Evolutionary conservation across 2,797 vertebrate species (phyloP).

Genomic region (Cyclopterus lumpus): DNA sequence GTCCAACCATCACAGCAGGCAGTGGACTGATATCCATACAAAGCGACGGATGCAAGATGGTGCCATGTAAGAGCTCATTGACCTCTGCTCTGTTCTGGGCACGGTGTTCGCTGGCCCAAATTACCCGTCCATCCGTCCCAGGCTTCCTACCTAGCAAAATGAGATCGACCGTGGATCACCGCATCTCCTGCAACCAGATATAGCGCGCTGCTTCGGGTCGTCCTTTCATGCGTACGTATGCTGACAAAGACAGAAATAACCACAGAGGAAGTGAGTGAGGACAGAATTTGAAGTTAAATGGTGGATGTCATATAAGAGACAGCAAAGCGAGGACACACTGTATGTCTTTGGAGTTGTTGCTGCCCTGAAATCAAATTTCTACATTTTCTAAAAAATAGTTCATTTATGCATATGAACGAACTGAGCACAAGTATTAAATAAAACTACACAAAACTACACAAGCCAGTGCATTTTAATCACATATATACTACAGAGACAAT

Average conservation of each 20-base stretch:
- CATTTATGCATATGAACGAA: not conserved
- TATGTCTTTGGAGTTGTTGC: not conserved
- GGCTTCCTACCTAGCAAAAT: constrained; percentile 28
- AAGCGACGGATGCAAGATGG: constrained; percentile 68
- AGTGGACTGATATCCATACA: constrained; percentile 56
- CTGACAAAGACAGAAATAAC: constrained; percentile 12
- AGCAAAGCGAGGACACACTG: not conserved
- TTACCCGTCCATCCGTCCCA: constrained; percentile 58
- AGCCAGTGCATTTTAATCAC: not conserved
- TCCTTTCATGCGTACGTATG: constrained; percentile 27
- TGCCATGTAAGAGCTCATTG: constrained; percentile 63
- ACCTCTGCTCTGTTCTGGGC: constrained; percentile 63
- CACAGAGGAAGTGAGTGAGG: constrained; percentile 3
- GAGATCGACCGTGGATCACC: constrained; percentile 32
- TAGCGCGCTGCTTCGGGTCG: not conserved
- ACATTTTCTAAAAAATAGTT: not conserved
- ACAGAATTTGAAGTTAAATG: not conserved
- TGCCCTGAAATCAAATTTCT: not conserved
- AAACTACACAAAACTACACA: not conserved
- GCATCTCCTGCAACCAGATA: constrained; percentile 32
- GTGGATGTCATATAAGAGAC: constrained; percentile 21
- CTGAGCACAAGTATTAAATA: not conserved
- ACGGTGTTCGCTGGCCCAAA: constrained; percentile 48
- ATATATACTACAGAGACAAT: too few relatives aligned
- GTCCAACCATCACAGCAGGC: constrained; percentile 24